A percentile compares a stretch with the other conserved stretches of the same genome.
Evolutionary conservation across 2,113 vertebrate genomes (phyloP).

Genomic region (Arvicanthis niloticus): DNA sequence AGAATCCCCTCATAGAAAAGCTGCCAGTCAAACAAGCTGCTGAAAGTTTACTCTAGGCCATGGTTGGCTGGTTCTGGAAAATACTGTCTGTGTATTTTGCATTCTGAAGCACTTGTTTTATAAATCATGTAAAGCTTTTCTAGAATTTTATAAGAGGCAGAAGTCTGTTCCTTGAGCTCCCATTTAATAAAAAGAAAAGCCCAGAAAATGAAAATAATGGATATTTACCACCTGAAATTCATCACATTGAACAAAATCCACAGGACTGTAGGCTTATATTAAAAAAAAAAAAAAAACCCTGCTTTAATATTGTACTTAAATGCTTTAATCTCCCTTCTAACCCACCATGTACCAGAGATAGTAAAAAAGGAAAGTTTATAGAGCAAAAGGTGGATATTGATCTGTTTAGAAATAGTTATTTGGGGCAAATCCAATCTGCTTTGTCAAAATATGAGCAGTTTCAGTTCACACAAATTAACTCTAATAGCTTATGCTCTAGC

Average conservation of each 20-base stretch:
- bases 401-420: too few species aligned
- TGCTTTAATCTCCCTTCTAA: too few species aligned
- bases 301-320: too few species aligned
- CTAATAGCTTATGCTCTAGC: too few species aligned
- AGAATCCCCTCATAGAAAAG: constrained; percentile 1
- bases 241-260: background rate
- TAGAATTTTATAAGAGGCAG: constrained; percentile 19
- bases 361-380: too few species aligned
- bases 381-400: too few species aligned
- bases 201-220: background rate
- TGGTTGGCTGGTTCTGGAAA: constrained; percentile 35
- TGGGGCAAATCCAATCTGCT: too few species aligned
- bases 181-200: background rate
- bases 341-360: too few species aligned
- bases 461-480: too few species aligned
- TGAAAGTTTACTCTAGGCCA: constrained; percentile 34
- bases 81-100: constrained; percentile 27
- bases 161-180: background rate
- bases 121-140: constrained; percentile 44
- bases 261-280: background rate
- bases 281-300: too few species aligned
- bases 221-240: background rate
- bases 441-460: too few species aligned
- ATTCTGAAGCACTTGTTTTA: constrained; percentile 47
- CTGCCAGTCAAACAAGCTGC: background rate